Conservation (phyloP, 2,888 invertebrate species). For the Rhingia campestris region DNA sequence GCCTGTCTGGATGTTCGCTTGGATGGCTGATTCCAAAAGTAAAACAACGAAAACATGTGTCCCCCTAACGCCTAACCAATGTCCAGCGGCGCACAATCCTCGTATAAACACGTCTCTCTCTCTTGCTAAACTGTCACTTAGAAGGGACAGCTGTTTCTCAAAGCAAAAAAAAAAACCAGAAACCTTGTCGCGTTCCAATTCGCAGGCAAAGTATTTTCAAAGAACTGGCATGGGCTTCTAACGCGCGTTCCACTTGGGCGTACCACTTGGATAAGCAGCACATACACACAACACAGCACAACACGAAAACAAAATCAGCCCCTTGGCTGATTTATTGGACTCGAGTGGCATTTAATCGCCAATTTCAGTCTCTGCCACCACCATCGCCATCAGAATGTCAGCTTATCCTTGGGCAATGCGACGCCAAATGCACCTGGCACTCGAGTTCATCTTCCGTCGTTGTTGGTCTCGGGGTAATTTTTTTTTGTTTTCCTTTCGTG, state of each 20-base stretch:
- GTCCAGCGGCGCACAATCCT: conserved; percentile 25
- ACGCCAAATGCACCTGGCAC: conserved; percentile 68
- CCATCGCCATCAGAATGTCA: conserved; percentile 20
- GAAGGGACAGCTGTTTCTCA: conserved; percentile 57
- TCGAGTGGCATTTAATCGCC: conserved; percentile 69
- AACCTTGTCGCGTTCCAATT: conserved; percentile 60
- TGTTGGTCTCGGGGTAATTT: conserved; percentile 13
- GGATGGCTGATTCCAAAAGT: conserved; percentile 56
- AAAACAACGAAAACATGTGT: conserved; percentile 69
- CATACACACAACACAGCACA: not conserved
- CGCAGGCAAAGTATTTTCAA: conserved; percentile 48
- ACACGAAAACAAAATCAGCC: conserved; percentile 35
- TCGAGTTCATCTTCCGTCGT: conserved; percentile 36
- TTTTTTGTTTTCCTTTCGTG: not conserved
- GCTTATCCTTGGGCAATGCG: conserved; percentile 52
- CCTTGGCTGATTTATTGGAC: conserved; percentile 70
- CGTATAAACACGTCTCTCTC: conserved; percentile 26
- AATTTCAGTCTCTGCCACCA: conserved; percentile 43
- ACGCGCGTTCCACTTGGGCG: conserved; percentile 53
- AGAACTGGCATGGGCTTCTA: conserved; percentile 54
- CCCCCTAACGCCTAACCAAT: conserved; percentile 47
- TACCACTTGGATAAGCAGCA: not conserved
- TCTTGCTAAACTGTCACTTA: conserved; percentile 62
- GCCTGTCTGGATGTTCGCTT: conserved; percentile 34
- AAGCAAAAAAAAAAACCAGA: not conserved